Conservation (phyloP, 2,797 vertebrate species). For the Amblyraja radiata region DNA sequence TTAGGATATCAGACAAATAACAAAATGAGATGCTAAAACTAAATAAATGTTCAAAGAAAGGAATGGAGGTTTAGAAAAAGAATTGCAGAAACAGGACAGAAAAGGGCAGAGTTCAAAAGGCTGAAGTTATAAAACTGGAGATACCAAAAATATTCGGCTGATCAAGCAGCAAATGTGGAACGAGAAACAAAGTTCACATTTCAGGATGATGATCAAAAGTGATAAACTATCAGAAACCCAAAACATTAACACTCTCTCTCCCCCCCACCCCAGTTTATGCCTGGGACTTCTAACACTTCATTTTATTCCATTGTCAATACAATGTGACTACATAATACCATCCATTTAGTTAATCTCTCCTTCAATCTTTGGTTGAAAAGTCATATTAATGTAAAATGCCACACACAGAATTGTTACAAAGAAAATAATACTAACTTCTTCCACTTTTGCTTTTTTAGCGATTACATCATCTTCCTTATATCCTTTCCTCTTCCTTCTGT, state of each 20-base stretch:
- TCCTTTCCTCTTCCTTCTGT: conserved; percentile 85
- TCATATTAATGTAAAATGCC: background rate
- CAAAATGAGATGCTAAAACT: background rate
- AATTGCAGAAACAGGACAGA: background rate
- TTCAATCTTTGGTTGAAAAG: background rate
- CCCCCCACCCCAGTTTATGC: too few relatives aligned
- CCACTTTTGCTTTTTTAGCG: conserved; percentile 64
- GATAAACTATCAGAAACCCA: too few relatives aligned
- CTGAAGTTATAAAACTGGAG: too few relatives aligned
- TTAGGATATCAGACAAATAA: background rate
- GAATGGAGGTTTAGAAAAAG: background rate
- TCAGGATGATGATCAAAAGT: too few relatives aligned
- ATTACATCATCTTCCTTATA: conserved; percentile 81
- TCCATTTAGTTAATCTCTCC: background rate
- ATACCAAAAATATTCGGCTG: too few relatives aligned
- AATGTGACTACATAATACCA: background rate
- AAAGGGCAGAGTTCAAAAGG: background rate
- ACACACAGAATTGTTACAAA: background rate
- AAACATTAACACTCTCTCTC: too few relatives aligned
- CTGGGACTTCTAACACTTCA: too few relatives aligned
- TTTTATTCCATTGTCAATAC: background rate
- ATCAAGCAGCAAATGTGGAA: too few relatives aligned
- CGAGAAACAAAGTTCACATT: too few relatives aligned
- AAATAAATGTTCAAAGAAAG: background rate
- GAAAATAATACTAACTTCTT: conserved; percentile 60